phyloP scores from a whole-genome alignment of 2,113 vertebrate genomes.

The Thunnus maccoyii region DNA sequence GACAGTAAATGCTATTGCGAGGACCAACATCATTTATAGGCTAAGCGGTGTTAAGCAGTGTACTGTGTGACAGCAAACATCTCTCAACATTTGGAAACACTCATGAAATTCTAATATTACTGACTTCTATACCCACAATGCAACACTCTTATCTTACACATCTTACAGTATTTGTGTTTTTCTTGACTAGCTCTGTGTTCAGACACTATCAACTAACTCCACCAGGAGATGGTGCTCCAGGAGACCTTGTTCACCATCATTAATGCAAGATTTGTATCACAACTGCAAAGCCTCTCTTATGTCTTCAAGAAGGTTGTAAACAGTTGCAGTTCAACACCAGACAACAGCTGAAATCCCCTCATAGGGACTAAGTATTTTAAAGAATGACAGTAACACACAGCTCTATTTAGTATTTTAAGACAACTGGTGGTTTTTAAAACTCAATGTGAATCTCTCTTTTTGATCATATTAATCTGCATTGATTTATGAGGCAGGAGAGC shows the following conservation, averaged over 20 bases:
- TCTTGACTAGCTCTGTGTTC: not conserved
- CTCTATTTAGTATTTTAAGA: constrained; percentile 17
- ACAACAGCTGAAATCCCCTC: not conserved
- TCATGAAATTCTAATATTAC: too few species aligned
- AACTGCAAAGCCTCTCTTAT: constrained; percentile 23
- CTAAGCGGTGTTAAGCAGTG: too few species aligned
- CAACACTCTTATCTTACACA: too few species aligned
- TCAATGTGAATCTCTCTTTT: constrained; percentile 28
- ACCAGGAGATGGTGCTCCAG: not conserved
- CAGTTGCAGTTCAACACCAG: not conserved
- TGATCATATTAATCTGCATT: constrained; percentile 50
- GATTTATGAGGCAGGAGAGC: constrained; percentile 43
- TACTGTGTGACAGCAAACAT: too few species aligned
- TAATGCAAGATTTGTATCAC: constrained; percentile 17
- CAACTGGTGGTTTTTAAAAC: constrained; percentile 23
- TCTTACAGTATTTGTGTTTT: not conserved
- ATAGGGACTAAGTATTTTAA: not conserved
- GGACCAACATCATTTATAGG: too few species aligned
- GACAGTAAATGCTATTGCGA: too few species aligned
- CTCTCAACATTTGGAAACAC: too few species aligned
- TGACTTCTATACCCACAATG: too few species aligned
- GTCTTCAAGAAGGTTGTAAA: not conserved
- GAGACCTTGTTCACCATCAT: not conserved
- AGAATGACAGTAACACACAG: not conserved
- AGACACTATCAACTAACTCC: not conserved